Base-by-base conservation (phyloP, 2,113 vertebrate genomes). In the Epinephelus lanceolatus region DNA sequence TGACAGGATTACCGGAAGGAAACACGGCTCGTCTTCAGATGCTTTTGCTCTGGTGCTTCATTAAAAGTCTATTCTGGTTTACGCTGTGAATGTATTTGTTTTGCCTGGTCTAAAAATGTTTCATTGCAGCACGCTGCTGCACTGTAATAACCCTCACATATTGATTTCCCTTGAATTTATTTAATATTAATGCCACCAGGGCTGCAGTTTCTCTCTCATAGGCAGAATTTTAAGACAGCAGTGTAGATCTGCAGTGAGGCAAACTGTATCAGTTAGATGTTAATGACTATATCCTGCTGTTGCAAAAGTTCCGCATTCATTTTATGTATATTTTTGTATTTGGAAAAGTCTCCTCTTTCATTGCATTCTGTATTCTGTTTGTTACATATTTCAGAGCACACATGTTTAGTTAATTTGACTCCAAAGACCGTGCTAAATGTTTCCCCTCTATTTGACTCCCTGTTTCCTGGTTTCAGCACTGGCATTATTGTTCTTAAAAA, bases 91-190 rank as follows among this genome's bases (percentile, higher is more conserved):
- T 51, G 25, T 82, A 57, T 72, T 53, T 62, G 53, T 71, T 81
- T 75, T 57, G 15, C 62, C 61, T 42, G 37, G 23, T 66, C 7
- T 19, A 51, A 45, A 73, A 40, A 69, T 59, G 10, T 61, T 70
- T 76, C 25, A 49, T 60, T 71, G 56, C 23, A 3, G 51, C 18
- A 37, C 0, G 8, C 33, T 74, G 3, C 62, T 63, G 69, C 25
- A 25, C 76, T 72, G 76, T 30, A 74, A 81, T 49, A 74, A 77
- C 53, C 69, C 57, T 85, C 67, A 47, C 27, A 27, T 52, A 81
- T 81, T 2, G 66, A 82, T 86, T 87, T 78, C 12, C 59, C 81
- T 67, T 86, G 56, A 42, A 63, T 76, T 68, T 60, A 77, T 73
- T 71, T 79, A 55, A 57, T 74, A 78, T 85, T 52, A 69, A 83